Evolutionary conservation across 92 coral and sea anemone genomes (phyloP).

Genomic region (Epizoanthus ramosus): DNA sequence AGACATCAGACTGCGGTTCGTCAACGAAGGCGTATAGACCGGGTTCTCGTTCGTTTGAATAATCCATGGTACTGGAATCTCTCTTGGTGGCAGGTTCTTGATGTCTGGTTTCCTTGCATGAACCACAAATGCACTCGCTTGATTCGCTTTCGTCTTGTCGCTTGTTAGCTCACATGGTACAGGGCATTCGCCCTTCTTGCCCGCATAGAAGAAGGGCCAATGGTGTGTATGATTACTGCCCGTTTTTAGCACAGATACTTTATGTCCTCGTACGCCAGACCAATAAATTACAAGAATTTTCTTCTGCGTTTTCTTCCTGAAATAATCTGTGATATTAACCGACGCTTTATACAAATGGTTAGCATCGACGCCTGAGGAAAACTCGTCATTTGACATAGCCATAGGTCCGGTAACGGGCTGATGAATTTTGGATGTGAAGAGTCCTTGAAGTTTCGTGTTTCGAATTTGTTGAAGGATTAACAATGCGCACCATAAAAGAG

Average conservation of each 20-base stretch:
- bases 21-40: constrained; percentile 72
- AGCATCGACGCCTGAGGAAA: too few relatives aligned
- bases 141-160: constrained; percentile 68
- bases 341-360: too few relatives aligned
- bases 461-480: too few relatives aligned
- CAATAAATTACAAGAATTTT: constrained; percentile 73
- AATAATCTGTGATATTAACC: too few relatives aligned
- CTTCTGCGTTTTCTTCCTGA: constrained; percentile 20
- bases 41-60: constrained; percentile 91
- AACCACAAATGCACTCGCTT: constrained; percentile 89
- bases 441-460: too few relatives aligned
- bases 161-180: constrained; percentile 81
- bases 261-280: constrained; percentile 74
- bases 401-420: too few relatives aligned
- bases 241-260: constrained; percentile 72
- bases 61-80: constrained; percentile 81
- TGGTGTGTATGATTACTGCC: constrained; percentile 68
- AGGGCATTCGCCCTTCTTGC: constrained; percentile 77
- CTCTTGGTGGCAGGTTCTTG: constrained; percentile 74
- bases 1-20: constrained; percentile 59
- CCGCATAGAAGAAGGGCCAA: constrained; percentile 95
- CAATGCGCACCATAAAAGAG: too few relatives aligned
- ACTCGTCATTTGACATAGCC: too few relatives aligned
- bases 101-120: constrained; percentile 83
- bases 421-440: too few relatives aligned